Base-by-base conservation (phyloP, 2,797 vertebrate genomes). In the Clarias pachynema region DNA sequence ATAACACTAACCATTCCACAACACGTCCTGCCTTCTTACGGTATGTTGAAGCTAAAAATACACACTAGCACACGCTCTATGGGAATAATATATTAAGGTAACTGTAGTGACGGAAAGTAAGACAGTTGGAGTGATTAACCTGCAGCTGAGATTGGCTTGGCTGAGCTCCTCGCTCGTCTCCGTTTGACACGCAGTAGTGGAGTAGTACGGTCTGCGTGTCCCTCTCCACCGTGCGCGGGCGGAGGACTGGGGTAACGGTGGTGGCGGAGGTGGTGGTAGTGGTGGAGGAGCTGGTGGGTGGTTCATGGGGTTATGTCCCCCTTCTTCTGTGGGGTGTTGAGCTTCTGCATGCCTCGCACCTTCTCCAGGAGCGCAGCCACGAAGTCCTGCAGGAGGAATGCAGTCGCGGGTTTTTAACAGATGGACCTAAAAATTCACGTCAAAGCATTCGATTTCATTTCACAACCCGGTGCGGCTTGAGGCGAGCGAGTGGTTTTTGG, bases 321-420 rank as follows among this genome's bases (percentile, higher is more conserved):
- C 82, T 96, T 96, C 91, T 96, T 96, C 89, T 95, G 94, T 44
- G 95, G 95, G 83, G 95, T 96, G 91, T 91, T 96, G 87, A 96
- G 92, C 88, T 96, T 96, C 92, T 96, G 96, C 95, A 96, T 95
- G 86, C 95, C 96, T 86, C 94, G 92, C 84, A 96, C 95, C 90
- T 95, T 95, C 88, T 96, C 95, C 89, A 96, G 91, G 86, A 96
- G 93, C 66, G 93, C 95, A 29, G 92, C 91, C 59, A 96, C 91
- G 82, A 96, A 96, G 62, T 93, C 94, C 95, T 96, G 87, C 5
- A 82, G 49, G 70, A 34, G 49, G 70, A 29, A 69, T 12, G 18
- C 37, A 31, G 3, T 12, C 1, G 59, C 15, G 24, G 14, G 4
- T n/a, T 20, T 10, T 75, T 59, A 59, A 16, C 6, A 16, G 24